Conservation (phyloP, 1,140 invertebrate species). For the Brachionus koreanus region DNA sequence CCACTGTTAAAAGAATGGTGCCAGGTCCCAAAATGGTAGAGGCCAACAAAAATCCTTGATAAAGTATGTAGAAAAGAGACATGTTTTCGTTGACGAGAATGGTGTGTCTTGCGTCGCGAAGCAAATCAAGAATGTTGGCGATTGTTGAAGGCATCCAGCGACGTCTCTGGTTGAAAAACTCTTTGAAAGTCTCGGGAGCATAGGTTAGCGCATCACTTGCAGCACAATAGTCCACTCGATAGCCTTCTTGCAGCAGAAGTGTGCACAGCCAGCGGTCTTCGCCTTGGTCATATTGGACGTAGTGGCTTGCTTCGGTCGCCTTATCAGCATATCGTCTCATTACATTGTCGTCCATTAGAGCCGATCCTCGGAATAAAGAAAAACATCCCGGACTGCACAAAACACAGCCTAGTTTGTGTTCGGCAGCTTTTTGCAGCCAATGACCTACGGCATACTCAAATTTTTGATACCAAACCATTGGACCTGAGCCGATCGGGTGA, state of each 20-base stretch:
- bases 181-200: conserved; percentile 63
- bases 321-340: conserved; percentile 49
- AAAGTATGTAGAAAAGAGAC: conserved; percentile 62
- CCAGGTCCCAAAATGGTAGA: conserved; percentile 65
- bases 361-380: conserved; percentile 51
- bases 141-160: conserved; percentile 68
- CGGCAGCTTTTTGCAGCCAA: conserved; percentile 53
- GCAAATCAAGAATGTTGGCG: conserved; percentile 67
- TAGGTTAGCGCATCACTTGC: conserved; percentile 67
- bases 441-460: conserved; percentile 54
- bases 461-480: conserved; percentile 54
- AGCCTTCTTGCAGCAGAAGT: conserved; percentile 65
- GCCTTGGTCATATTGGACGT: conserved; percentile 58
- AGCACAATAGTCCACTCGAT: conserved; percentile 67
- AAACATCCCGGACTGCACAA: conserved; percentile 54
- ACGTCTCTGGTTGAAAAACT: conserved; percentile 62
- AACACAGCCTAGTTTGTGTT: conserved; percentile 52
- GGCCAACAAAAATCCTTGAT: conserved; percentile 60
- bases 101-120: conserved; percentile 61
- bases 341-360: conserved; percentile 51
- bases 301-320: conserved; percentile 51
- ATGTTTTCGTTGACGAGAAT: conserved; percentile 64
- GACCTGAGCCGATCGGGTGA: conserved; percentile 61
- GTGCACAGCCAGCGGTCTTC: conserved; percentile 69
- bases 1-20: conserved; percentile 65